A percentile compares a stretch with the other conserved stretches of the same genome.
These are phyloP conservation scores for Elysia crispata DNA, from an alignment of 2,888 invertebrate genomes.

Conservation along the genomic window DNA sequence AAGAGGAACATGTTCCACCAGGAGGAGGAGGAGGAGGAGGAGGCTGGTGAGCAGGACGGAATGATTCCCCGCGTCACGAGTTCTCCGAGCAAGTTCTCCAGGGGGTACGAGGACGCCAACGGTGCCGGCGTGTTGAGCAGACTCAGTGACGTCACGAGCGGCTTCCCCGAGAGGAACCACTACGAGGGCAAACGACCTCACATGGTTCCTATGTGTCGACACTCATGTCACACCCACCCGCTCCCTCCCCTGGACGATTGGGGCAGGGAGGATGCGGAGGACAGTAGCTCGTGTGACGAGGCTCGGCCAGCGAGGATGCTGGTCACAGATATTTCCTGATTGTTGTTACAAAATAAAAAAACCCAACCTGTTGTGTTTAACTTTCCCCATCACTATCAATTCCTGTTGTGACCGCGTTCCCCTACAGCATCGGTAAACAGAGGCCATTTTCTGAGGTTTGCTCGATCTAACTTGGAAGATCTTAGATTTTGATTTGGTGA, in stretches of 20 bases:
- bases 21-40: constrained; percentile 10
- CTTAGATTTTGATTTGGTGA: too few species aligned
- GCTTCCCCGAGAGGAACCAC: neutral
- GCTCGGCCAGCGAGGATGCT: constrained; percentile 20
- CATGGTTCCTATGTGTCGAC: too few species aligned
- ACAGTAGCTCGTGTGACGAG: constrained; percentile 38
- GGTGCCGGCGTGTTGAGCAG: neutral
- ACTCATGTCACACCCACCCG: too few species aligned
- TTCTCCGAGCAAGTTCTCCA: neutral
- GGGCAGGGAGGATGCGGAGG: neutral
- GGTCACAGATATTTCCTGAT: constrained; percentile 35
- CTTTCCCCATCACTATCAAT: too few species aligned
- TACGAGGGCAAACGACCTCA: neutral
- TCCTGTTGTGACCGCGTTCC: too few species aligned
- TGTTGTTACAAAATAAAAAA: neutral
- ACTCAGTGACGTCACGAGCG: neutral
- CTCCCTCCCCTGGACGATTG: neutral
- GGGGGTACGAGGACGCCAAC: neutral
- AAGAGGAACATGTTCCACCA: neutral
- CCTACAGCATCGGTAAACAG: too few species aligned
- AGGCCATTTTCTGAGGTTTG: too few species aligned
- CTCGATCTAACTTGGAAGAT: too few species aligned
- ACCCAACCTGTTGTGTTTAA: too few species aligned
- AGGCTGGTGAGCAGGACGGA: neutral
- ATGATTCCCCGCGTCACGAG: neutral